A percentile compares a stretch with the other conserved stretches of the same genome.
These are phyloP conservation scores for Sceloporus undulatus DNA, from an alignment of 2,113 vertebrate species.

Conservation along the genomic window DNA sequence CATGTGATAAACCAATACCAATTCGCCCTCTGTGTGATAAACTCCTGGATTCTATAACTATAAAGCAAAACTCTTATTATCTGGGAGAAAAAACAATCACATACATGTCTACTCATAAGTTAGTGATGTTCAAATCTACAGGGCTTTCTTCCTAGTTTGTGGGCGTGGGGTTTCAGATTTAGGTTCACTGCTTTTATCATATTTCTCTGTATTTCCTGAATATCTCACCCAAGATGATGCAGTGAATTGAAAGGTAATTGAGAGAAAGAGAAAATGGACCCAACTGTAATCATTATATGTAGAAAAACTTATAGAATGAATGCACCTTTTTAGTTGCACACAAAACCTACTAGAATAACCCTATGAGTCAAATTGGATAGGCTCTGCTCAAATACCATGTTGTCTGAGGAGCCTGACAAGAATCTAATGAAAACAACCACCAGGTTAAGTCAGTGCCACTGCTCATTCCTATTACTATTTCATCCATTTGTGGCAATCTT, in stretches of 20 bases:
- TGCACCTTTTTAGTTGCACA: background rate
- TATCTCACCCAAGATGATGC: background rate
- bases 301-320: background rate
- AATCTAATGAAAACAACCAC: conserved; percentile 65
- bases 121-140: no score
- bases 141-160: no score
- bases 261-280: background rate
- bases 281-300: background rate
- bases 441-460: conserved; percentile 55
- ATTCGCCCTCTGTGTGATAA: no score
- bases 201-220: background rate
- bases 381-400: conserved; percentile 43
- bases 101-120: no score
- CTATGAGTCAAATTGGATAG: conserved; percentile 51
- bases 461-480: conserved; percentile 59
- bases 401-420: conserved; percentile 49
- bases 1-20: no score
- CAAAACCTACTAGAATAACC: conserved; percentile 40
- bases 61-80: no score
- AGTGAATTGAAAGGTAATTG: background rate
- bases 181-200: background rate
- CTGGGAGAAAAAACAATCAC: no score
- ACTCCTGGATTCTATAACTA: no score
- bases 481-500: conserved; percentile 49
- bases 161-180: background rate